phyloP scores from a whole-genome alignment of 2,888 invertebrate species.

The Odontocerum albicorne region DNA sequence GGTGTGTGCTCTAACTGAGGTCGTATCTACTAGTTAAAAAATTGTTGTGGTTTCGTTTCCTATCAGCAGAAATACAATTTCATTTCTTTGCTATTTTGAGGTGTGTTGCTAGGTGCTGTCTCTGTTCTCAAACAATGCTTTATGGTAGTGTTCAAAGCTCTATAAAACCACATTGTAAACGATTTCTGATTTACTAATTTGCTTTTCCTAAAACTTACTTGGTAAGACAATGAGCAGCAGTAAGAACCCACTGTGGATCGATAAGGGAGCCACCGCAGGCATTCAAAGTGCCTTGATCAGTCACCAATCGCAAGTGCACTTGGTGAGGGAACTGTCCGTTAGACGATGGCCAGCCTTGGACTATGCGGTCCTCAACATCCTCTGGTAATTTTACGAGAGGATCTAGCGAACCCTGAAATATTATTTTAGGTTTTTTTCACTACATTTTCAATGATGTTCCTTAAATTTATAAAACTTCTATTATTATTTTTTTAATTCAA shows the following conservation, averaged over 20 bases:
- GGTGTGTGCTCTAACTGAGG: too few relatives aligned
- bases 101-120: too few relatives aligned
- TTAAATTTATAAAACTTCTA: too few relatives aligned
- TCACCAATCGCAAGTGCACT: slow-evolving; percentile 19
- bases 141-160: slow-evolving; percentile 1
- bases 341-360: slow-evolving; percentile 28
- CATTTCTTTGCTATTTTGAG: too few relatives aligned
- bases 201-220: slow-evolving; percentile 44
- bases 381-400: not conserved
- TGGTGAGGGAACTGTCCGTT: slow-evolving; percentile 23
- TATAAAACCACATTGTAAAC: not conserved
- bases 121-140: too few relatives aligned
- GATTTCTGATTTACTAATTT: not conserved
- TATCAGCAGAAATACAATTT: too few relatives aligned
- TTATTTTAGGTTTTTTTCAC: too few relatives aligned
- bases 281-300: slow-evolving; percentile 36
- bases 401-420: not conserved
- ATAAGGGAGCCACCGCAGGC: slow-evolving; percentile 58
- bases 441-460: too few relatives aligned
- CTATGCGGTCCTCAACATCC: slow-evolving; percentile 13
- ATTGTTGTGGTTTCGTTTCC: too few relatives aligned
- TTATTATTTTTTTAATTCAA: too few relatives aligned
- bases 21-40: too few relatives aligned
- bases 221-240: slow-evolving; percentile 60
- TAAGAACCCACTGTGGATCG: slow-evolving; percentile 57